Evolutionary conservation across 2,113 vertebrate species (phyloP), one percentile per base, ranked within the genome.

Genomic region (Zosterops japonicus): DNA sequence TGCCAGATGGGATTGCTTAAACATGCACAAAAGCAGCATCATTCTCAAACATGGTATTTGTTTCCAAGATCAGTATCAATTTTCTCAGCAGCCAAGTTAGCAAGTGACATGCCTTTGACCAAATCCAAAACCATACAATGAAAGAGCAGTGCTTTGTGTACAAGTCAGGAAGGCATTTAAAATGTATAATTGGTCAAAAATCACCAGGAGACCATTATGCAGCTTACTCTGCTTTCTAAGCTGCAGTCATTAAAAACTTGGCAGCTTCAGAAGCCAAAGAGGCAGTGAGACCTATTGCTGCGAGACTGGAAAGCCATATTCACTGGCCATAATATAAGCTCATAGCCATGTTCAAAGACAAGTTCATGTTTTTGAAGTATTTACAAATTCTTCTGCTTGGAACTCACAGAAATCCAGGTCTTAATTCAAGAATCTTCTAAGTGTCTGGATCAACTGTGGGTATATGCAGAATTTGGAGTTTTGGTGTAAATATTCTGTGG

Each of bases 361-460:
- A 74, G 13, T 33, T 50, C 47, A 46, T 15, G 4, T 56, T 77
- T 80, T 69, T 5, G 4, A 77, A 87, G 24, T 53, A 22, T 28
- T 67, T 64, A 49, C 19, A 70, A 82, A 46, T 71, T 35, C 65
- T 84, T 11, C 55, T 75, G 27, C 46, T 81, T 87, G 52, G 47
- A 85, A 36, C 21, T 71, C n/a, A 29, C 49, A 83, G 23, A 24
- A 83, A 76, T 72, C 18, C n/a, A 77, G n/a, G 11, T 70, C 70
- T 75, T 53, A 77, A 72, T 50, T 36, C 27, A 81, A 56, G 63
- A 76, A 36, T 55, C 31, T 77, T 70, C 31, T 36, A 19, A 82
- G 35, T 6, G 1, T 61, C 29, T 78, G 20, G 6, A 18, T 87
- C 65, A 57, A 59, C 23, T 0, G 0, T 64, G 41, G 28, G 5